Conservation (phyloP, 2,113 vertebrate genomes). For the Spermophilus dauricus region DNA sequence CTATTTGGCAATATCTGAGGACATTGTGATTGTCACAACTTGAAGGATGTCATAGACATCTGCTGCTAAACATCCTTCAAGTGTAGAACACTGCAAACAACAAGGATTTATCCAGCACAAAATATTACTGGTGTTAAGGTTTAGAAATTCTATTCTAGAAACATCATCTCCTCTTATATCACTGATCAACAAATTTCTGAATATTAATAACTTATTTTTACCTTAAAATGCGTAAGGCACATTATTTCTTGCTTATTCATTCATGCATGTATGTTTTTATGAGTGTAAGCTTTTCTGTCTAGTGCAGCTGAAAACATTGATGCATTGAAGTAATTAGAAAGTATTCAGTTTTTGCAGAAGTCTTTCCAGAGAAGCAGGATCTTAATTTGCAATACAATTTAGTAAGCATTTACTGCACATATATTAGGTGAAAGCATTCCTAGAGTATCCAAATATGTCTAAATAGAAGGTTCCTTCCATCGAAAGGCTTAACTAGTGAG, state of each 20-base stretch:
- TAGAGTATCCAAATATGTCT: not conserved
- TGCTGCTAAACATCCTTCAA: slow-evolving; percentile 7
- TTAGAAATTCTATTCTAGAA: not conserved
- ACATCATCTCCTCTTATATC: not conserved
- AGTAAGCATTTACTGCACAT: not conserved
- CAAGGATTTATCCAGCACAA: not conserved
- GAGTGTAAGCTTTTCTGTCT: not conserved
- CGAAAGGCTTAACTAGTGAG: not conserved
- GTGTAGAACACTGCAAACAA: not conserved
- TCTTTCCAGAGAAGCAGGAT: not conserved
- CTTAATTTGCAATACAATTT: slow-evolving; percentile 52
- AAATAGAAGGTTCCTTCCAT: not conserved
- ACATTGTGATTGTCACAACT: not conserved
- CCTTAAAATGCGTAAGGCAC: not conserved
- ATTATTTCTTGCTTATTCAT: not conserved
- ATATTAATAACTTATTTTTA: not conserved
- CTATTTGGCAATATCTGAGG: not conserved
- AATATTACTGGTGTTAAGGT: not conserved
- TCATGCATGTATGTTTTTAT: not conserved
- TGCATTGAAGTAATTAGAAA: not conserved
- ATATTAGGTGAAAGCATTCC: not conserved
- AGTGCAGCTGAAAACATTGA: not conserved
- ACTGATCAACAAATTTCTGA: not conserved
- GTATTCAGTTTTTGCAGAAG: not conserved
- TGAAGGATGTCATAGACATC: not conserved